These are phyloP conservation scores for Meghimatium bilineatum DNA, from an alignment of 2,888 invertebrate species.

Conservation along the genomic window DNA sequence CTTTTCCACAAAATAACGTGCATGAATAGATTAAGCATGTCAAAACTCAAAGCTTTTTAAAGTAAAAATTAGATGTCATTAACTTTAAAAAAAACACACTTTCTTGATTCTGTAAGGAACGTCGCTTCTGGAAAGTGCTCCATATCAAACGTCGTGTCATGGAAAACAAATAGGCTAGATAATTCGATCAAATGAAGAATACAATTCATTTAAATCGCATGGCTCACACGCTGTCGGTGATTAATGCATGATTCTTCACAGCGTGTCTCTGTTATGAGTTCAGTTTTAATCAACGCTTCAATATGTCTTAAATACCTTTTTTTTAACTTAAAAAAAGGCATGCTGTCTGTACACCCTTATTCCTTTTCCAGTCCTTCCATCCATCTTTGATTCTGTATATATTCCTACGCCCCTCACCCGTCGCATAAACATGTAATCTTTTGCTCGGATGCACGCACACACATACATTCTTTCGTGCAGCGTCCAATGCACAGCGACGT, in stretches of 20 bases:
- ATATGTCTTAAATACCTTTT: slow-evolving; percentile 8
- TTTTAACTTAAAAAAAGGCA: too few relatives aligned
- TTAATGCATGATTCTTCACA: slow-evolving; percentile 11
- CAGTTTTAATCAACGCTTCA: slow-evolving; percentile 13
- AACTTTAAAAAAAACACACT: neutral
- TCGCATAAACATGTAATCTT: slow-evolving; percentile 5
- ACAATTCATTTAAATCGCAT: neutral
- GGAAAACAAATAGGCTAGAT: slow-evolving; percentile 16
- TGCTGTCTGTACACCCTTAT: neutral
- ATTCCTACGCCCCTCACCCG: neutral
- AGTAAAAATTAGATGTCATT: neutral
- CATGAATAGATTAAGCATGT: neutral
- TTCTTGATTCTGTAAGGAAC: neutral
- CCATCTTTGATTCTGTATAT: neutral
- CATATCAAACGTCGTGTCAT: neutral
- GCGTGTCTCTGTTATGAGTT: neutral
- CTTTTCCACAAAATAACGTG: neutral
- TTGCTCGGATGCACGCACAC: slow-evolving; percentile 20
- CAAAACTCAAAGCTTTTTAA: neutral
- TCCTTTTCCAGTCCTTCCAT: neutral
- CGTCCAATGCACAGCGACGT: neutral
- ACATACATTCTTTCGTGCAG: neutral
- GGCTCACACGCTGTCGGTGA: neutral
- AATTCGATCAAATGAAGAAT: slow-evolving; percentile 24
- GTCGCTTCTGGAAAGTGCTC: neutral